Evolutionary conservation across 1,140 invertebrate species (phyloP), one percentile per base, ranked within the genome.

Genomic region (Musca vetustissima): DNA sequence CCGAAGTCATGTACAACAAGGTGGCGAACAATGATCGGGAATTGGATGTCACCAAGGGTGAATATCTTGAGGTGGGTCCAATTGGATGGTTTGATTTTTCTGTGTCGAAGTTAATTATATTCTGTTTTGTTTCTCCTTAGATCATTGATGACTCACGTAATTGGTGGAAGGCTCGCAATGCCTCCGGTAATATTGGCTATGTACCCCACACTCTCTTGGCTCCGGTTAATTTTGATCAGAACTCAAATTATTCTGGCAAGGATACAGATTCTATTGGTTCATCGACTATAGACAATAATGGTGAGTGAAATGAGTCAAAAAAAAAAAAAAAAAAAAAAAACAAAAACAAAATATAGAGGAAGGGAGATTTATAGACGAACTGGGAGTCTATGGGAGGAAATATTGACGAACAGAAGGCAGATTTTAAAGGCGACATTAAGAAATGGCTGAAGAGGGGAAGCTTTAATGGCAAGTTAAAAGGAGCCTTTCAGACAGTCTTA

Each of bases 121-220:
- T n/a, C n/a, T 64, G 14, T 64, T 64, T 15, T 43, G 43, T 11
- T 64, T 43, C 3, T 7, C 32, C 52, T 50, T 48, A 96, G 93
- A 88, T 98, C 47, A 85, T 98, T 69, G 96, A 98, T 81, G 94
- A 97, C 83, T 92, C 90, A 49, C 88, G 96, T 71, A 99, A 98
- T 80, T 99, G 97, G 97, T 99, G 97, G 97, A 97, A 97, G 84
- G 93, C 96, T 55, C 88, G 94, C 53, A 99, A 99, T 83, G 87
- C 88, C 1, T 87, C 90, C 70, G 93, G 93, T 7, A 89, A 92
- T 78, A 86, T 94, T 14, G 96, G 95, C 61, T 96, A 98, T 83
- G 97, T 98, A 53, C 97, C 97, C 0, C 94, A 98, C 83, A 99
- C 97, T 6, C 98, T 99, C 78, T 92, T 99, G 21, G 90, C 91